phyloP scores from a whole-genome alignment of 2,888 invertebrate species.

The Sinhomidia bicolor region DNA sequence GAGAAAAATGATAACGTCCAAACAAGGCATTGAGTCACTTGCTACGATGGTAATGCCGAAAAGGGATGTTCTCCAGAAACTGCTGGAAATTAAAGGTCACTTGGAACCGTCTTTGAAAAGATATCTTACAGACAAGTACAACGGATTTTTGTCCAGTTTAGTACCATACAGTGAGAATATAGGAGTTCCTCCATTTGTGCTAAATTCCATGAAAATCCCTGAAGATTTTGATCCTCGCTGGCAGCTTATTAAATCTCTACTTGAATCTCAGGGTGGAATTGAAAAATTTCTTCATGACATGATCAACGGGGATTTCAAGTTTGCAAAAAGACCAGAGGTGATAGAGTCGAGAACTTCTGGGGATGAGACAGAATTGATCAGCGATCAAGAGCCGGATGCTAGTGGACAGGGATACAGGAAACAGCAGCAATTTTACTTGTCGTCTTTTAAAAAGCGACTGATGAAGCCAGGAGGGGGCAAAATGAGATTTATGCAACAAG shows the following conservation, averaged over 20 bases:
- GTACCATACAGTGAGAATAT: conserved; percentile 78
- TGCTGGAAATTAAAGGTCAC: conserved; percentile 74
- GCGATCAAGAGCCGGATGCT: conserved; percentile 79
- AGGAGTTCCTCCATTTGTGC: conserved; percentile 76
- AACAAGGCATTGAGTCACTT: conserved; percentile 55
- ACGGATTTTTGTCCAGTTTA: conserved; percentile 76
- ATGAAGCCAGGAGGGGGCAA: conserved; percentile 50
- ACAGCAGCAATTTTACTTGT: conserved; percentile 59
- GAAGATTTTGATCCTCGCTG: conserved; percentile 77
- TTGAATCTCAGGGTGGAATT: conserved; percentile 65
- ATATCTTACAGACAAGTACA: conserved; percentile 78
- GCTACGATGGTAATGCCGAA: conserved; percentile 68
- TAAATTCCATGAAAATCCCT: conserved; percentile 79
- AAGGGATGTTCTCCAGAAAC: conserved; percentile 66
- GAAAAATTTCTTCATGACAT: conserved; percentile 44
- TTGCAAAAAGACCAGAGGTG: conserved; percentile 16
- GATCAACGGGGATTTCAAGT: neutral
- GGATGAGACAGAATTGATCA: conserved; percentile 77
- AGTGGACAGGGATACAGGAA: conserved; percentile 75
- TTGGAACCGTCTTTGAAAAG: conserved; percentile 76
- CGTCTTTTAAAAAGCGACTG: conserved; percentile 56
- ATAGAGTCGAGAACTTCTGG: conserved; percentile 69
- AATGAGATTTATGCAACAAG: conserved; percentile 32
- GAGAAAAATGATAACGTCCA: conserved; percentile 53
- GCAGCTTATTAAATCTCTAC: conserved; percentile 75